phyloP scores from a whole-genome alignment of 2,113 vertebrate genomes.

The Oryzias melastigma region DNA sequence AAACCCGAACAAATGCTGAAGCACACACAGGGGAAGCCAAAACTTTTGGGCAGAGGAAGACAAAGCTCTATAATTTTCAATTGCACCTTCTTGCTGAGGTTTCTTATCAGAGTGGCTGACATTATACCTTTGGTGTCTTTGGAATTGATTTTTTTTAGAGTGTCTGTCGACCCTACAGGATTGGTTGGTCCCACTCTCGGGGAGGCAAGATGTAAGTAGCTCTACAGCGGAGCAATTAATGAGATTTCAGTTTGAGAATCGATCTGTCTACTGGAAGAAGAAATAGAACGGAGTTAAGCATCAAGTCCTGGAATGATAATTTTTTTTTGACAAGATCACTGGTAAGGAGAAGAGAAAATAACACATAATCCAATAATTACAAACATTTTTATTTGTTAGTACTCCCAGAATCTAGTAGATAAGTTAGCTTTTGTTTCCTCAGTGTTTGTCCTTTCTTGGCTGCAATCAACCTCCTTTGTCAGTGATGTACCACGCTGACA shows the following conservation, averaged over 20 bases:
- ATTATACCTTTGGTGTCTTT: conserved; percentile 51
- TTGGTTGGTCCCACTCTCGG: conserved; percentile 35
- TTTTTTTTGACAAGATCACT: background rate
- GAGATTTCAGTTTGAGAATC: conserved; percentile 57
- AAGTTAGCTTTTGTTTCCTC: conserved; percentile 6
- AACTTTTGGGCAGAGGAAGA: conserved; percentile 21
- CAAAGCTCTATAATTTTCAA: conserved; percentile 47
- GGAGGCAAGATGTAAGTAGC: conserved; percentile 48
- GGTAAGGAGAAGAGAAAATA: too few relatives aligned
- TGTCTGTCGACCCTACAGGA: conserved; percentile 36
- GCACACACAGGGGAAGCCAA: conserved; percentile 17
- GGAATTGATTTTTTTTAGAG: conserved; percentile 46
- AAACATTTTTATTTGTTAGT: background rate
- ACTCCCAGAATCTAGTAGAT: background rate
- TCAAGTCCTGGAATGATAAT: conserved; percentile 30
- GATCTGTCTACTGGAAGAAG: conserved; percentile 47
- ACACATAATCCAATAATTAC: background rate
- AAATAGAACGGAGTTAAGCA: conserved; percentile 30
- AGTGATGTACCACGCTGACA: conserved; percentile 39
- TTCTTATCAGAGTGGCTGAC: conserved; percentile 45
- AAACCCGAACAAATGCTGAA: conserved; percentile 11
- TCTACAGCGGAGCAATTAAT: conserved; percentile 58
- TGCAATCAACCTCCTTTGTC: conserved; percentile 48
- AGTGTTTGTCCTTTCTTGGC: conserved; percentile 21
- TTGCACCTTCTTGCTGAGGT: conserved; percentile 55